phyloP scores from a whole-genome alignment of 2,797 vertebrate species.

The Chaunax sp. region DNA sequence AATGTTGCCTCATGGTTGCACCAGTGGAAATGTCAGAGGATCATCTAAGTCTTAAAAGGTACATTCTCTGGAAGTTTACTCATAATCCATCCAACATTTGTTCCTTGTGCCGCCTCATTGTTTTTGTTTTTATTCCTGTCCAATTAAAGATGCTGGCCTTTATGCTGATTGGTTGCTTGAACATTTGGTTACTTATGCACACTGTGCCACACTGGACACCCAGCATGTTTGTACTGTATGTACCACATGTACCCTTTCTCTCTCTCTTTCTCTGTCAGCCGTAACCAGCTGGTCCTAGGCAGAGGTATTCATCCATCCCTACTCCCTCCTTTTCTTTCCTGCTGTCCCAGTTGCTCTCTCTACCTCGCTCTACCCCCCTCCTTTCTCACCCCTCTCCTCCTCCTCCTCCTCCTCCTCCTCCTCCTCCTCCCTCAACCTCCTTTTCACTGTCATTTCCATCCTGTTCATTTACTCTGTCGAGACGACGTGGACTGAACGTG shows the following conservation, averaged over 20 bases:
- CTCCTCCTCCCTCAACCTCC: conserved; percentile 63
- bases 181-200: neutral
- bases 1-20: no score
- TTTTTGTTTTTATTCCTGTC: neutral
- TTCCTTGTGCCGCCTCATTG: neutral
- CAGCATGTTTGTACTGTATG: conserved; percentile 25
- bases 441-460: conserved; percentile 70
- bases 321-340: conserved; percentile 43
- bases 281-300: conserved; percentile 63
- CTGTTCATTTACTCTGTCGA: conserved; percentile 59
- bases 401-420: conserved; percentile 22
- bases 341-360: conserved; percentile 67
- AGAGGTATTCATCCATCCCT: conserved; percentile 71
- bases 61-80: no score
- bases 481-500: conserved; percentile 44
- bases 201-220: conserved; percentile 21
- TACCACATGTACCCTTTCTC: conserved; percentile 42
- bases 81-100: no score
- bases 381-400: conserved; percentile 29
- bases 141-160: neutral
- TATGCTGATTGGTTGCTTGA: neutral
- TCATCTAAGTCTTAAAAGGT: no score
- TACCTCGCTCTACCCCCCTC: conserved; percentile 53
- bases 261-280: conserved; percentile 49
- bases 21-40: no score